Evolutionary conservation across 2,888 invertebrate species (phyloP).

Genomic region (Timema cristinae): DNA sequence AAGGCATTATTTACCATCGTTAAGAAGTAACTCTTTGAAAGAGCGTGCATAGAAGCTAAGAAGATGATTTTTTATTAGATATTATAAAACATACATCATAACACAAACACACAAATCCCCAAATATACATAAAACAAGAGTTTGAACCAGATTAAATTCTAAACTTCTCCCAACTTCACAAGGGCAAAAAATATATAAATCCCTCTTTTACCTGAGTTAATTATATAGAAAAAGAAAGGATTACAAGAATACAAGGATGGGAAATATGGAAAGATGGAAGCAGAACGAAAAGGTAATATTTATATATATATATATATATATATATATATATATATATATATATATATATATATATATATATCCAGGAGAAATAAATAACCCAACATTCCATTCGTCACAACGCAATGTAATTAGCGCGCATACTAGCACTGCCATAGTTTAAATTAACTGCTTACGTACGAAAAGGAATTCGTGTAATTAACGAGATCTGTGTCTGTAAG

Average conservation of each 20-base stretch:
- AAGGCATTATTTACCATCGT: too few relatives aligned
- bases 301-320: conserved; percentile 8
- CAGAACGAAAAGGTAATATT: neutral
- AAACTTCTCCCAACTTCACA: too few relatives aligned
- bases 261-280: neutral
- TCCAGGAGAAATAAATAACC: conserved; percentile 12
- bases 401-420: conserved; percentile 14
- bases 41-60: too few relatives aligned
- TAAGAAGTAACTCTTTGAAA: too few relatives aligned
- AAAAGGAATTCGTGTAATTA: conserved; percentile 15
- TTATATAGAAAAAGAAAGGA: neutral
- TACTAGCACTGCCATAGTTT: conserved; percentile 6
- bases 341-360: conserved; percentile 11
- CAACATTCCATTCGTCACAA: conserved; percentile 15
- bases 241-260: conserved; percentile 4
- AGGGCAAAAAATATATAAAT: too few relatives aligned
- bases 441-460: conserved; percentile 10
- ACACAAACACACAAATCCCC: too few relatives aligned
- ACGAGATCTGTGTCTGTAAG: conserved; percentile 6
- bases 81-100: too few relatives aligned
- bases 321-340: conserved; percentile 13
- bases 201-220: too few relatives aligned
- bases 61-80: too few relatives aligned
- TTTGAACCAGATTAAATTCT: too few relatives aligned
- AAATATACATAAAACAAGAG: too few relatives aligned